These are phyloP conservation scores for Melipona beecheii DNA, from an alignment of 2,888 invertebrate species.

Conservation along the genomic window DNA sequence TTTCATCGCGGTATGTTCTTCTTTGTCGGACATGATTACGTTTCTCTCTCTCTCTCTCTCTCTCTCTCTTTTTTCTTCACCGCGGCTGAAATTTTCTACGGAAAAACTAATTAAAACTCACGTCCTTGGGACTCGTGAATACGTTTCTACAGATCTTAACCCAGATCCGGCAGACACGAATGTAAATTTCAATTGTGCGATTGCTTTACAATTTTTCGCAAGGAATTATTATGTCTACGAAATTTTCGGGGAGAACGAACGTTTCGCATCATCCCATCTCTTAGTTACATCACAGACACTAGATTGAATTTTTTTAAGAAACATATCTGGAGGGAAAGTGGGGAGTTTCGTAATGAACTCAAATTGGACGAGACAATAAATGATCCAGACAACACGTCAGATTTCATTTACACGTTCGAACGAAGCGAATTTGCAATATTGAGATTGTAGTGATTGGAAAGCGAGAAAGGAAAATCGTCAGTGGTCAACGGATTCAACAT, in stretches of 20 bases:
- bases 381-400: no score
- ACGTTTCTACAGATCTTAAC: conserved; percentile 22
- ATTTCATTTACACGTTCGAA: no score
- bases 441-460: no score
- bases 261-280: not conserved
- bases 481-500: no score
- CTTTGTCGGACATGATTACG: not conserved
- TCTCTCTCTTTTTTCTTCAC: not conserved
- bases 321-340: no score
- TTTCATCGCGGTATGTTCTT: not conserved
- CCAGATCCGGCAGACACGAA: conserved; percentile 16
- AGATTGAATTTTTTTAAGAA: no score
- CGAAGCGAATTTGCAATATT: no score
- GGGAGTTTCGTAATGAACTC: no score
- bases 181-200: conserved; percentile 17
- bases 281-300: no score
- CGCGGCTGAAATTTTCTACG: conserved; percentile 6
- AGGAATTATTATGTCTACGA: not conserved
- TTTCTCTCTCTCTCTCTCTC: not conserved
- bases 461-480: no score
- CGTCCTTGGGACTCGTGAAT: conserved; percentile 14
- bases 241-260: not conserved
- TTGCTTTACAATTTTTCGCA: conserved; percentile 11
- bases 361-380: no score
- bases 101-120: conserved; percentile 29